Base-by-base conservation (phyloP, 2,888 invertebrate genomes). In the Netelia fuscicornis region DNA sequence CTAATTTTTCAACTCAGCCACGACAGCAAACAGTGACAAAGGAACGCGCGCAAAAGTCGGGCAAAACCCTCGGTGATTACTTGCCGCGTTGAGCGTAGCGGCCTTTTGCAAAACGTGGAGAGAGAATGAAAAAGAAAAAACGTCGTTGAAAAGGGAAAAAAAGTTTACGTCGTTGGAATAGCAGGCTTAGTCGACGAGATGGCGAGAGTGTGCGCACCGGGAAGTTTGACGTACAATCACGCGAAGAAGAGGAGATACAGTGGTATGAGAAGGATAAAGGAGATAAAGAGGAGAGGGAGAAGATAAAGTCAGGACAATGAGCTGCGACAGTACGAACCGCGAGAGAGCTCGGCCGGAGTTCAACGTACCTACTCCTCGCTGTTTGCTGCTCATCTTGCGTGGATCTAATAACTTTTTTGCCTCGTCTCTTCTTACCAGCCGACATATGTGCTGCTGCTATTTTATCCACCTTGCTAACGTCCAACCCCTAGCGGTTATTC, bases 381-480 rank as follows among this genome's bases (percentile, higher is more conserved):
- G 62, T 72, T 84, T 74, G 44, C 20, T 67, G 67, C 20, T 58
- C 77, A 48, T 44, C 64, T n/a, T 30, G 11, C 64, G 48, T 74
- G 74, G 58, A 81, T 83, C 83, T 86, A 84, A 86, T 84, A 83
- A 84, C 71, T 74, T 78, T 81, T 68, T 44, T 60, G n/a, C 17
- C 9, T 58, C 20, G 58, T 20, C 20, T 17, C 20, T 58, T 58
- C 20, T 58, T 58, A 10, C 10, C 13, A 48, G 48, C 48, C 48
- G 48, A 13, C 48, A 48, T 48, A 37, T 37, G 37, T 37, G 37
- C 37, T 37, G 37, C 37, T 13, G 48, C 13, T 48, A 10, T 48
- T 48, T 48, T 48, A 13, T 48, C 13, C 10, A 10, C 13, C 48
- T 48, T 13, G 13, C 13, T 13, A 13, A 2, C 13, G 11, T 48